Evolutionary conservation across 2,888 invertebrate species (phyloP).

Genomic region (Meiosimyza decipiens): DNA sequence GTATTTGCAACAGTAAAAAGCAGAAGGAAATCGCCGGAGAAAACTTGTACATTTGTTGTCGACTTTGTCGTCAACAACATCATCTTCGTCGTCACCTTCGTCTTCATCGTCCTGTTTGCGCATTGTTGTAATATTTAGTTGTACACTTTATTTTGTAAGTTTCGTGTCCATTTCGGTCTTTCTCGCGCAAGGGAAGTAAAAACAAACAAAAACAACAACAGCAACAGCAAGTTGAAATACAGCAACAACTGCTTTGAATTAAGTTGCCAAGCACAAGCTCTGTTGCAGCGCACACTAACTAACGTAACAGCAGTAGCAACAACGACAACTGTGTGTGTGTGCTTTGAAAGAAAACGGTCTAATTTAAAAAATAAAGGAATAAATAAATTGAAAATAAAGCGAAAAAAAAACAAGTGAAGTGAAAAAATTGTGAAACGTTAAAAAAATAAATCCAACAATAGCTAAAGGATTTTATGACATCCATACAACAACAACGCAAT

Average conservation of each 20-base stretch:
- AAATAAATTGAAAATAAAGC: not conserved
- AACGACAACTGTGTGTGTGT: not conserved
- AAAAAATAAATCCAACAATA: slow-evolving; percentile 15
- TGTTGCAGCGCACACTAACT: not conserved
- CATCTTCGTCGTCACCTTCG: not conserved
- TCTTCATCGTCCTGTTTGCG: not conserved
- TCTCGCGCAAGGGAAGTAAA: not conserved
- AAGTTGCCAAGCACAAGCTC: not conserved
- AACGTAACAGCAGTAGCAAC: not conserved
- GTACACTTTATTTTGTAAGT: not conserved
- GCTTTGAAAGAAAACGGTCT: not conserved
- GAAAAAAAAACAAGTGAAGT: not conserved
- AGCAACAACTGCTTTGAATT: not conserved
- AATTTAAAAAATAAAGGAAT: slow-evolving; percentile 4
- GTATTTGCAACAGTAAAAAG: not conserved
- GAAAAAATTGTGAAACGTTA: slow-evolving; percentile 11
- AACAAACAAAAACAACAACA: not conserved
- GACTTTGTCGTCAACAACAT: slow-evolving; percentile 9
- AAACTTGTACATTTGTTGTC: slow-evolving; percentile 11
- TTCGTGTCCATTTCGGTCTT: slow-evolving; percentile 7
- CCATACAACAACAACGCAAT: not conserved
- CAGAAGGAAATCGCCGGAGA: not conserved
- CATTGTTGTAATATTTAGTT: not conserved
- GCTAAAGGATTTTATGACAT: slow-evolving; percentile 7
- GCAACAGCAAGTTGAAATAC: not conserved